These are phyloP conservation scores for Campylomormyrus tamandua DNA, from an alignment of 2,113 vertebrate genomes.

Conservation along the genomic window DNA sequence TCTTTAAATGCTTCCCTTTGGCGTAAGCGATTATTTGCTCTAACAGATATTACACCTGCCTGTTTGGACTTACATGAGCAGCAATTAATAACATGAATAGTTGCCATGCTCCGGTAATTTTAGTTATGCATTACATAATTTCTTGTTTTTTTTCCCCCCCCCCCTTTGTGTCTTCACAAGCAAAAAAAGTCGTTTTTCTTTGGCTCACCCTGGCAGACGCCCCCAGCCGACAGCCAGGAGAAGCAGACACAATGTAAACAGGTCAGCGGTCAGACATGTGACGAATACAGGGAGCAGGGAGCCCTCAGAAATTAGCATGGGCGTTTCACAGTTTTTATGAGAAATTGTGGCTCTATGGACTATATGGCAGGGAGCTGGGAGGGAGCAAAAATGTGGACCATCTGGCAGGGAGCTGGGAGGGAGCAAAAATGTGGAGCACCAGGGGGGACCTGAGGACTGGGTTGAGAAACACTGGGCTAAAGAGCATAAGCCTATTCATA, in stretches of 20 bases:
- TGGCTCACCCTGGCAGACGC: neutral
- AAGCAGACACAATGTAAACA: neutral
- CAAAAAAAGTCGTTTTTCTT: neutral
- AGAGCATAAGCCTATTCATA: neutral
- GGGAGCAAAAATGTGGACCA: neutral
- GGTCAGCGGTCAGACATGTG: neutral
- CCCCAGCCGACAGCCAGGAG: neutral
- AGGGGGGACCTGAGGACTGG: neutral
- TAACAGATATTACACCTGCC: neutral
- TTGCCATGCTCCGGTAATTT: neutral
- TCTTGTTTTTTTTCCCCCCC: too few species aligned
- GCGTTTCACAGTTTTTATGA: neutral
- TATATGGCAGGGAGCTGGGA: neutral
- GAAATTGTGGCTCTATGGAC: neutral
- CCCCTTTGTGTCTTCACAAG: neutral
- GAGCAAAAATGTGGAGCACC: neutral
- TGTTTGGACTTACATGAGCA: neutral
- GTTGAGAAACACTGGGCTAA: neutral
- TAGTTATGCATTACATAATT: neutral
- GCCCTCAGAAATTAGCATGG: neutral
- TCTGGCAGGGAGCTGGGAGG: neutral
- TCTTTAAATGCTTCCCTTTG: constrained; percentile 4
- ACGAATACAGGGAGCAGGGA: neutral
- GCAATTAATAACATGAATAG: neutral
- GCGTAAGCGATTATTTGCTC: neutral